Percentiles rank a stretch among this genome's conserved stretches.
Conservation (phyloP, 2,797 vertebrate genomes). For the Microctenopoma lineatum region DNA sequence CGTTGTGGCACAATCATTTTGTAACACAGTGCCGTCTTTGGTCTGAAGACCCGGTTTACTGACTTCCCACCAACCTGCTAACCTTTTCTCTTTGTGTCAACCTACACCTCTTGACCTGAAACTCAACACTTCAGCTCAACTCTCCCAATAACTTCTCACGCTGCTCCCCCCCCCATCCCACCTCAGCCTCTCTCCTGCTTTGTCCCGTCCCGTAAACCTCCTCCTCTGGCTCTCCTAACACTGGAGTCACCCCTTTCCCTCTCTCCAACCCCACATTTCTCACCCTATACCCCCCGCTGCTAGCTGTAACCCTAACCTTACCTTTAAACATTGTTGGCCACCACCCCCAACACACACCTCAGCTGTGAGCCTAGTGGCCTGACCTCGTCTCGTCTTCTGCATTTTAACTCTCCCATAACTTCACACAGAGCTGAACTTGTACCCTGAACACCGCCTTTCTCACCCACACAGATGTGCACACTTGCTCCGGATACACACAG, state of each 20-base stretch:
- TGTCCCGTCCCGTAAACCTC: slow-evolving; percentile 43
- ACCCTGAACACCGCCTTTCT: slow-evolving; percentile 25
- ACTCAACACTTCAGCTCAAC: slow-evolving; percentile 40
- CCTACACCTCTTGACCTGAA: slow-evolving; percentile 57
- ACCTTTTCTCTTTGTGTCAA: slow-evolving; percentile 22
- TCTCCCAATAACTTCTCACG: slow-evolving; percentile 56
- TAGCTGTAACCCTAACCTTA: slow-evolving; percentile 70
- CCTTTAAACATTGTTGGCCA: slow-evolving; percentile 59
- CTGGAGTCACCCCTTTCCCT: slow-evolving; percentile 55
- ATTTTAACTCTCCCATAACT: slow-evolving; percentile 72
- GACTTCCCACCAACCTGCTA: background rate
- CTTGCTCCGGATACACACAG: slow-evolving; percentile 17
- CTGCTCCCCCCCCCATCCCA: slow-evolving; percentile 7
- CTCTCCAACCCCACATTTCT: slow-evolving; percentile 51
- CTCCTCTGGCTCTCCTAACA: slow-evolving; percentile 52
- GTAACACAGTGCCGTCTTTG: background rate
- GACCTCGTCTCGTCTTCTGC: slow-evolving; percentile 53
- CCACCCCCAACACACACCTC: slow-evolving; percentile 44
- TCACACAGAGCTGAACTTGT: slow-evolving; percentile 67
- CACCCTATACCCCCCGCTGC: slow-evolving; percentile 35
- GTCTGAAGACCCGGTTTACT: background rate
- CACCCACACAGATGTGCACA: slow-evolving; percentile 21
- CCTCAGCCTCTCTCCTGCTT: background rate
- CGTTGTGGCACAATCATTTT: no score
- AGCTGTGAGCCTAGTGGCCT: slow-evolving; percentile 48